Evolutionary conservation across 2,113 vertebrate species (phyloP), one percentile per base, ranked within the genome.

Genomic region (Chamaetylas fuelleborni): DNA sequence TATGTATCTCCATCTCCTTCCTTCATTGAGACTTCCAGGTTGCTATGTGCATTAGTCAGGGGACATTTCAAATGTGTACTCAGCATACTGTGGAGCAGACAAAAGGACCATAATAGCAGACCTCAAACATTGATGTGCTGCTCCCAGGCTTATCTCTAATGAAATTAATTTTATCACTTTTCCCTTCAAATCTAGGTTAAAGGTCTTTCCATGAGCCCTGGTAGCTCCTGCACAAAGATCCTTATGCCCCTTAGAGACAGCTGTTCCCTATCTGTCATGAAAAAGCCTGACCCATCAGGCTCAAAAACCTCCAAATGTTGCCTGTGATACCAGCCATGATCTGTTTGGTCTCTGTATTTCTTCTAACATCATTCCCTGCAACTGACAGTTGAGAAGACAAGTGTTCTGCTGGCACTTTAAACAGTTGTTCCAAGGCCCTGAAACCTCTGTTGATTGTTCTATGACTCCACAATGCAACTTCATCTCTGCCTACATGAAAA

Each of bases 121-220:
- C 18, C 1, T 72, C 11, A 51, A 80, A 54, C 5, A n/a, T 0
- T 26, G 53, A 19, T 4, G 1, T 61, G 9, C 26, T 1, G 6
- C 3, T 6, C 8, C 10, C 12, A 40, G 14, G 5, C 9, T 73
- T 72, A 31, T 31, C 33, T 45, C 23, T 72, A 57, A 14, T 1
- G 3, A 56, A 13, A 14, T 4, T 47, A 7, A 12, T 45, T 92
- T 88, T 66, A 67, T 42, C 10, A 7, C 2, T 56, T 67, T 51
- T 3, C 19, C 8, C 18, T 86, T 81, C 19, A 61, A 67, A 43
- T 33, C 10, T 36, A n/a, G 5, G 12, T 60, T 61, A 77, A 56
- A 81, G 3, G 3, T 81, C 26, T 77, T 86, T 47, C 25, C 31
- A 5, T 6, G 7, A 77, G 11, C 22, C 24, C 6, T 33, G 24